A percentile compares a stretch with the other conserved stretches of the same genome.
phyloP scores from a whole-genome alignment of 1,140 invertebrate species.

The Pseudomyrmex concolor region DNA sequence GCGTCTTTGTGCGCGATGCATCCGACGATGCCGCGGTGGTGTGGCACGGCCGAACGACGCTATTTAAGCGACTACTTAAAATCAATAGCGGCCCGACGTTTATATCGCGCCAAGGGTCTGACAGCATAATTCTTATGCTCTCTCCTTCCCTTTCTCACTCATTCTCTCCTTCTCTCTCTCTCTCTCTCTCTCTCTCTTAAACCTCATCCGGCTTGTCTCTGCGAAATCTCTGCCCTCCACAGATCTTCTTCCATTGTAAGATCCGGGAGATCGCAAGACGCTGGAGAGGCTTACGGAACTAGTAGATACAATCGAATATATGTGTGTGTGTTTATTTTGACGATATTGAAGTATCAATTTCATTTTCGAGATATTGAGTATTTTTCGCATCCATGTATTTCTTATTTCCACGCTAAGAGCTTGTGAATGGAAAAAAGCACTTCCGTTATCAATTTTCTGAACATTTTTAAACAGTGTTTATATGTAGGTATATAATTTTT shows the following conservation, averaged over 20 bases:
- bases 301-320: slow-evolving; percentile 4
- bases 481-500: not conserved
- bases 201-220: not conserved
- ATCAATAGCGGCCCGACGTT: slow-evolving; percentile 77
- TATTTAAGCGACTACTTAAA: slow-evolving; percentile 81
- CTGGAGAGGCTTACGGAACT: slow-evolving; percentile 20
- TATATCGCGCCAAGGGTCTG: slow-evolving; percentile 46
- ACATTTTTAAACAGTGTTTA: too few relatives aligned
- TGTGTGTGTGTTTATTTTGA: not conserved
- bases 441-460: not conserved
- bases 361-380: slow-evolving; percentile 38
- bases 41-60: slow-evolving; percentile 71
- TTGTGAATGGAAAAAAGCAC: not conserved
- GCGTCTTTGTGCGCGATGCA: slow-evolving; percentile 53
- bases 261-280: not conserved
- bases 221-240: not conserved
- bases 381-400: not conserved
- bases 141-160: not conserved
- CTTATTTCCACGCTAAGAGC: not conserved
- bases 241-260: not conserved
- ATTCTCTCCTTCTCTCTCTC: not conserved
- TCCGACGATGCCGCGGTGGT: slow-evolving; percentile 53
- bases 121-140: slow-evolving; percentile 54
- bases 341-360: slow-evolving; percentile 20
- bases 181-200: slow-evolving; percentile 2